Conservation (phyloP, 1,140 invertebrate genomes). For the Anagrus nilaparvatae region DNA sequence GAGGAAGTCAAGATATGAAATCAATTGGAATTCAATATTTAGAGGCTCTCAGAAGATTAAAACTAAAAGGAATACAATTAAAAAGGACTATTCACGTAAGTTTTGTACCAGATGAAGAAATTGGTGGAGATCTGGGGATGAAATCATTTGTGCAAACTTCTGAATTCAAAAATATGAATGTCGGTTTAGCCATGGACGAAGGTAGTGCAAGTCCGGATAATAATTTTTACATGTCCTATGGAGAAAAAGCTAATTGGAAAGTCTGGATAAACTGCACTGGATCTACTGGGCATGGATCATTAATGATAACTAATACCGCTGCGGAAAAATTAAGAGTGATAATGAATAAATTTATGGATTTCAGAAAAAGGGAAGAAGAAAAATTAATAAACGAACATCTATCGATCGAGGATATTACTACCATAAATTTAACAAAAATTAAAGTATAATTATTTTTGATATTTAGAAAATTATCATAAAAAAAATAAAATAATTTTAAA, state of each 20-base stretch:
- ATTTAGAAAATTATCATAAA: too few species aligned
- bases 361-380: conserved; percentile 55
- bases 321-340: conserved; percentile 71
- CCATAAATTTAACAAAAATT: conserved; percentile 77
- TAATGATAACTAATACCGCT: too few species aligned
- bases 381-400: conserved; percentile 50
- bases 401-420: conserved; percentile 74
- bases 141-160: conserved; percentile 62
- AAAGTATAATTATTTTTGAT: conserved; percentile 44
- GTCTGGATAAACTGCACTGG: conserved; percentile 60
- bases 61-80: conserved; percentile 42
- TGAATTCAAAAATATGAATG: conserved; percentile 70
- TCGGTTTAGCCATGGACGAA: conserved; percentile 86
- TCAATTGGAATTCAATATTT: conserved; percentile 76
- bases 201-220: conserved; percentile 55
- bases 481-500: conserved; percentile 8
- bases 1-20: too few species aligned
- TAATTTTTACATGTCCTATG: conserved; percentile 65
- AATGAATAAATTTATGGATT: conserved; percentile 66
- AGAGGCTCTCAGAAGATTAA: conserved; percentile 62
- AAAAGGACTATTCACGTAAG: conserved; percentile 44
- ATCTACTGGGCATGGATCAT: conserved; percentile 78
- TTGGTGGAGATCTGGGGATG: too few species aligned
- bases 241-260: conserved; percentile 62
- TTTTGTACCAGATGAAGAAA: too few species aligned